phyloP scores from a whole-genome alignment of 1,140 invertebrate genomes.

The Trypoxylus dichotomus region DNA sequence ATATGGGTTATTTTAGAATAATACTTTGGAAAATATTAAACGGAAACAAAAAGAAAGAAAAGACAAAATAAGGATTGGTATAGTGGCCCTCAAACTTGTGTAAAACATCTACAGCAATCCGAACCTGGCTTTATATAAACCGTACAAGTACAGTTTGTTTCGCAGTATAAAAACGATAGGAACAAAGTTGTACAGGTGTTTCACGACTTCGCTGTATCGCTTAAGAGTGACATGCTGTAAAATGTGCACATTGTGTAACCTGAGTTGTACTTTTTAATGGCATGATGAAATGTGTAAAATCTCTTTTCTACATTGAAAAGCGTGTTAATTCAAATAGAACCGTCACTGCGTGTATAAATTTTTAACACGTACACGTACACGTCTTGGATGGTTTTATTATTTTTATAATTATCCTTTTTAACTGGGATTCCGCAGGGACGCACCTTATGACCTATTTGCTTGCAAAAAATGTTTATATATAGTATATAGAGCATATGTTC shows the following conservation, averaged over 20 bases:
- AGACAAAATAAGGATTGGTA: too few relatives aligned
- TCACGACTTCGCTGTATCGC: constrained; percentile 20
- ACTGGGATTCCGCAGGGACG: too few relatives aligned
- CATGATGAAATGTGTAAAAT: constrained; percentile 11
- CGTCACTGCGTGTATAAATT: not conserved
- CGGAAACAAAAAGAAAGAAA: too few relatives aligned
- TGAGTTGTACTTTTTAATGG: constrained; percentile 6
- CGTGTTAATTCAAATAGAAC: constrained; percentile 17
- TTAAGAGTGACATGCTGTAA: constrained; percentile 28
- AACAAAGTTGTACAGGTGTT: constrained; percentile 18
- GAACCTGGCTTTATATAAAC: not conserved
- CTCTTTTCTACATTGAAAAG: constrained; percentile 5
- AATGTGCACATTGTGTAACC: constrained; percentile 23
- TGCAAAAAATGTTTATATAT: too few relatives aligned
- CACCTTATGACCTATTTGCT: too few relatives aligned
- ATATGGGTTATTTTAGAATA: too few relatives aligned
- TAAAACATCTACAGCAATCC: constrained; percentile 6
- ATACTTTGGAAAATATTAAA: too few relatives aligned
- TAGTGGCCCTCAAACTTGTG: too few relatives aligned
- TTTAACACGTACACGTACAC: not conserved
- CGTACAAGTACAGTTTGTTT: constrained; percentile 18
- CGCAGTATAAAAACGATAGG: constrained; percentile 13
- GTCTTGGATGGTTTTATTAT: too few relatives aligned
- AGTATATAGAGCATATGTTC: not conserved
- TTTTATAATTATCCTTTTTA: too few relatives aligned